phyloP scores from a whole-genome alignment of 2,797 vertebrate genomes.

The Paratrypauchen microcephalus region DNA sequence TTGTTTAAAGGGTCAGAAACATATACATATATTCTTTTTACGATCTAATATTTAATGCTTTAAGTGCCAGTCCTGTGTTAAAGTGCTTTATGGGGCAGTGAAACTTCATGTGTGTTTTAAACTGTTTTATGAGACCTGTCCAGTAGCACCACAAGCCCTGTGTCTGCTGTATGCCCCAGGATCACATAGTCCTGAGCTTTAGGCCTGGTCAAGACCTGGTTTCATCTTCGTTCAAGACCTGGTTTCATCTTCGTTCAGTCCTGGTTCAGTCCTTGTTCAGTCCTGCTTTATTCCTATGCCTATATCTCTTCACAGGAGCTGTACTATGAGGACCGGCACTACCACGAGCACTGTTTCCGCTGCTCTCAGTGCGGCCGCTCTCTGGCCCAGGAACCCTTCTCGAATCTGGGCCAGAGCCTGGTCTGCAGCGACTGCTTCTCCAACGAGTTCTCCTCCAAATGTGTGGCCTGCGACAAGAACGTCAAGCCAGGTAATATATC shows the following conservation, averaged over 20 bases:
- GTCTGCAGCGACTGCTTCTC: conserved; percentile 96
- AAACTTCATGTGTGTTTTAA: background rate
- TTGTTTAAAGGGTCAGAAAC: background rate
- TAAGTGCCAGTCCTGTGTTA: background rate
- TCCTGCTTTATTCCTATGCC: background rate
- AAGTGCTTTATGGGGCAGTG: background rate
- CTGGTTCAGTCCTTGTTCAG: background rate
- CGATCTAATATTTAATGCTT: background rate
- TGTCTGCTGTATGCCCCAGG: background rate
- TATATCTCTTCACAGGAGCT: conserved; percentile 81
- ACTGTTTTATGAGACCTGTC: background rate
- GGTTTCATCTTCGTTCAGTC: background rate
- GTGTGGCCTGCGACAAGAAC: conserved; percentile 88
- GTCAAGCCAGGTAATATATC: conserved; percentile 88
- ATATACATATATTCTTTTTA: background rate
- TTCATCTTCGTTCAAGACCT: background rate
- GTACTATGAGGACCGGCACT: conserved; percentile 90
- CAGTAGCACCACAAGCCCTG: background rate
- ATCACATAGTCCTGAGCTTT: background rate
- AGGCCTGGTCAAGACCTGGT: background rate
- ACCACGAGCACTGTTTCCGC: conserved; percentile 92
- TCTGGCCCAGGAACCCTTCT: conserved; percentile 91
- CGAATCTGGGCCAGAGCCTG: conserved; percentile 86
- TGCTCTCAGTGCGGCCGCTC: conserved; percentile 94
- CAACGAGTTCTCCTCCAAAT: conserved; percentile 93